Base-by-base conservation (phyloP, 1,140 invertebrate genomes). In the Araneus ventricosus region DNA sequence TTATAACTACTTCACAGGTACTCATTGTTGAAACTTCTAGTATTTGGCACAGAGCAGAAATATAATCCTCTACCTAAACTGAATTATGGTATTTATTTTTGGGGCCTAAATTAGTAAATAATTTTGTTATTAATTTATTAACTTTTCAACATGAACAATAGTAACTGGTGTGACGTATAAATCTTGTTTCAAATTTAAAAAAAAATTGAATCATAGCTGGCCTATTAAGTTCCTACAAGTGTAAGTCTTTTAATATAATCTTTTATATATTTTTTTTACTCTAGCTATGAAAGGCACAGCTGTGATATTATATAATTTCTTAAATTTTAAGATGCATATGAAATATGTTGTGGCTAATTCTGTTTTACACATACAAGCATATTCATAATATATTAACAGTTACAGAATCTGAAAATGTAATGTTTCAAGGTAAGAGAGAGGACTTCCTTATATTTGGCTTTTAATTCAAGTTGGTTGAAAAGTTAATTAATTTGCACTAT, bases 261-360 rank as follows among this genome's bases (percentile, higher is more conserved):
- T 34, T 84, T 45, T 57, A 75, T 37, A 52, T 52, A 75, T 37
- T 34, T 70, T 20, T 82, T 87, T 22, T 34, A 87, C 20, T 52
- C 85, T 87, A 87, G 17, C 85, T 87, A 87, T 87, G 52, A 37
- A 82, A 87, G 85, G 85, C 85, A 87, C 85, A 87, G 85, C 85
- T 87, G 85, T 61, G 85, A 61, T 63, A 52, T 57, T 86, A 82
- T 87, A 87, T 87, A 87, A 84, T 84, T 84, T 52, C 22, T 52
- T 27, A 27, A 41, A 6, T 52, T 84, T 84, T 27, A 27, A 52
- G 20, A 75, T 41, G 27, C 30, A 84, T 24, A 27, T 84, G 24
- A 30, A 84, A 84, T 84, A n/a, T 84, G 24, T 52, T 5, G 17
- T 4, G 37, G 27, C n/a, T 45, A 52, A 14, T 52, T 10, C 41